A percentile compares a stretch with the other conserved stretches of the same genome.
Evolutionary conservation across 1,140 invertebrate species (phyloP).

Genomic region (Drosophila pseudoobscura): DNA sequence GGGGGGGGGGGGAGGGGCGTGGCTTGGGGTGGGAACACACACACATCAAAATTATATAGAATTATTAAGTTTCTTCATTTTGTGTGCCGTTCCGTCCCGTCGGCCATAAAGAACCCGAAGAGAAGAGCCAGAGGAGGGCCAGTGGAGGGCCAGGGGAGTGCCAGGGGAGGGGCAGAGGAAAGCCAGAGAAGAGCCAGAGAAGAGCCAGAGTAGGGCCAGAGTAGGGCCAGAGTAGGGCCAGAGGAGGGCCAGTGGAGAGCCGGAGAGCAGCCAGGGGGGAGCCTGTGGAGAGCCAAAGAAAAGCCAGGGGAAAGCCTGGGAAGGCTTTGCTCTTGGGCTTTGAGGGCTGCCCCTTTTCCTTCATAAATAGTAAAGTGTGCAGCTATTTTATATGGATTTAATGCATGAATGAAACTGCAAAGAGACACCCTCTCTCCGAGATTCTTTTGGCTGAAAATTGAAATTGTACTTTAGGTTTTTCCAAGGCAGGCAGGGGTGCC

Average conservation of each 20-base stretch:
- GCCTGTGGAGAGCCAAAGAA: neutral
- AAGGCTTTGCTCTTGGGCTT: neutral
- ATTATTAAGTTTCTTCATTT: constrained; percentile 65
- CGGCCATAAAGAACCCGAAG: constrained; percentile 43
- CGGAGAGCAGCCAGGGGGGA: neutral
- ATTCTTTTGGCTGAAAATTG: no score
- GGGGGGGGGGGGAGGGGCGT: no score
- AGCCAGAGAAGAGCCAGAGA: neutral
- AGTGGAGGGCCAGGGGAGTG: neutral
- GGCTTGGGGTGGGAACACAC: no score
- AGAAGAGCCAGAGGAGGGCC: neutral
- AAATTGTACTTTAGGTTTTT: no score
- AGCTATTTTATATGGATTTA: constrained; percentile 70
- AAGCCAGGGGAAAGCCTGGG: neutral
- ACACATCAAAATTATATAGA: constrained; percentile 65
- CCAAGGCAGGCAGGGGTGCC: no score
- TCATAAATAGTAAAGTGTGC: constrained; percentile 71
- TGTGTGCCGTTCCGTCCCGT: neutral
- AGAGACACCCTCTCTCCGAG: neutral
- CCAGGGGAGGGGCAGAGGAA: neutral
- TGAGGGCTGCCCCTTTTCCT: neutral
- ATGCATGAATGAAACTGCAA: constrained; percentile 49
- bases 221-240: no score
- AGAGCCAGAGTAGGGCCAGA: no score
- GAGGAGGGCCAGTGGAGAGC: neutral